Conservation (phyloP, 2,888 invertebrate species). For the Drosophila anomelani region DNA sequence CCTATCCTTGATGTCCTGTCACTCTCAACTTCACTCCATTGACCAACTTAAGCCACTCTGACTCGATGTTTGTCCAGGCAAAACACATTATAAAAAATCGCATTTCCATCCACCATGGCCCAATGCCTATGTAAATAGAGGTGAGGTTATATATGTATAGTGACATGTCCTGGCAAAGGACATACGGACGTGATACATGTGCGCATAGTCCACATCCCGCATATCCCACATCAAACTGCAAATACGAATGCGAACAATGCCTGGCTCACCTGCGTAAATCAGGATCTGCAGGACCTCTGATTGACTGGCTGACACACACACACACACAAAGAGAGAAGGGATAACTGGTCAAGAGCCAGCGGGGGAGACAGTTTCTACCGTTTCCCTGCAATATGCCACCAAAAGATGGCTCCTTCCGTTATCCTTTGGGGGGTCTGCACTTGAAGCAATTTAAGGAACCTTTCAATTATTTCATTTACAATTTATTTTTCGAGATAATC, state of each 20-base stretch:
- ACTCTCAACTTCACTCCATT: conserved; percentile 33
- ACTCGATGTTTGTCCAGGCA: conserved; percentile 46
- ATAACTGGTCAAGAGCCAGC: conserved; percentile 45
- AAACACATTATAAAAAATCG: conserved; percentile 40
- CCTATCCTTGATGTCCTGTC: conserved; percentile 1
- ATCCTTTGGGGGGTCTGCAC: background rate
- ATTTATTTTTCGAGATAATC: no score
- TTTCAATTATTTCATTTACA: no score
- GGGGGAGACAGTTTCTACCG: conserved; percentile 12
- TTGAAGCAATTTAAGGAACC: background rate
- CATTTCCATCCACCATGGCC: conserved; percentile 67
- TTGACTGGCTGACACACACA: conserved; percentile 68
- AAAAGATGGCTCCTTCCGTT: conserved; percentile 7
- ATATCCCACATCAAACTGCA: conserved; percentile 60
- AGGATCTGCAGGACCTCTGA: conserved; percentile 72
- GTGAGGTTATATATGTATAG: conserved; percentile 18
- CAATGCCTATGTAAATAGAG: conserved; percentile 45
- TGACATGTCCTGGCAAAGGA: conserved; percentile 7
- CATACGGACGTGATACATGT: conserved; percentile 13
- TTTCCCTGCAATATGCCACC: conserved; percentile 34
- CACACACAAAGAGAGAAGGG: conserved; percentile 42
- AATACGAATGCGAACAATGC: conserved; percentile 31
- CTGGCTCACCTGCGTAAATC: conserved; percentile 75
- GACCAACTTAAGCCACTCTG: conserved; percentile 42
- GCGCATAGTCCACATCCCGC: conserved; percentile 15